Percentiles rank a stretch among this genome's conserved stretches.
Conservation (phyloP, 2,113 vertebrate species). For the Eublepharis macularius region DNA sequence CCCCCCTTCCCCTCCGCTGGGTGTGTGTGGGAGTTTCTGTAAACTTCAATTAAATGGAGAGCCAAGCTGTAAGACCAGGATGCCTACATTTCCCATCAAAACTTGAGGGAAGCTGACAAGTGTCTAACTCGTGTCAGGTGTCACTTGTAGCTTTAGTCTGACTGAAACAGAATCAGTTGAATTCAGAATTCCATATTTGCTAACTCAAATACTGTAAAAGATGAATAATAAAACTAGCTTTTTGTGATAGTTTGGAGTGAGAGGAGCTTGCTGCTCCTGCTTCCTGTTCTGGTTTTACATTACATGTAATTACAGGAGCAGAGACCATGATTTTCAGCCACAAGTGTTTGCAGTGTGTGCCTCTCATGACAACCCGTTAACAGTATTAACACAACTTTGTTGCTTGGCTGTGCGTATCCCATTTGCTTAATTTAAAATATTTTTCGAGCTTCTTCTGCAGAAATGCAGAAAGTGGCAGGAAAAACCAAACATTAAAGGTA, state of each 20-base stretch:
- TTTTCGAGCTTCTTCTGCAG: neutral
- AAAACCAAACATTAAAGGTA: constrained; percentile 18
- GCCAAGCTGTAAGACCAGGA: too few relatives aligned
- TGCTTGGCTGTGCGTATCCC: neutral
- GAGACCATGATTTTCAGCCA: neutral
- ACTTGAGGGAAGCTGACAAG: too few relatives aligned
- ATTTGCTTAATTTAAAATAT: neutral
- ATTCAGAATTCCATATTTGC: too few relatives aligned
- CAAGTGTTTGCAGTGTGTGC: neutral
- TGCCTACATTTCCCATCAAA: too few relatives aligned
- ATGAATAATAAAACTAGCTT: neutral
- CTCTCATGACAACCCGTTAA: neutral
- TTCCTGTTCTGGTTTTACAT: neutral
- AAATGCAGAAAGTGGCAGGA: constrained; percentile 14
- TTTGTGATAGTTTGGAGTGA: neutral
- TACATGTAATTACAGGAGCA: neutral
- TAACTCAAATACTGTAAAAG: too few relatives aligned
- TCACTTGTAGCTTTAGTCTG: too few relatives aligned
- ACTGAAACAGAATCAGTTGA: too few relatives aligned
- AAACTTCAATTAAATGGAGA: too few relatives aligned
- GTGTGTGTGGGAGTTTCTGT: too few relatives aligned
- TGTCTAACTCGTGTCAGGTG: too few relatives aligned
- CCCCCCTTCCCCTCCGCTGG: too few relatives aligned
- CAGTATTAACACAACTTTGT: neutral
- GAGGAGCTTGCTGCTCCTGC: neutral